Conservation (phyloP, 2,113 vertebrate genomes). For the Marmota monax region DNA sequence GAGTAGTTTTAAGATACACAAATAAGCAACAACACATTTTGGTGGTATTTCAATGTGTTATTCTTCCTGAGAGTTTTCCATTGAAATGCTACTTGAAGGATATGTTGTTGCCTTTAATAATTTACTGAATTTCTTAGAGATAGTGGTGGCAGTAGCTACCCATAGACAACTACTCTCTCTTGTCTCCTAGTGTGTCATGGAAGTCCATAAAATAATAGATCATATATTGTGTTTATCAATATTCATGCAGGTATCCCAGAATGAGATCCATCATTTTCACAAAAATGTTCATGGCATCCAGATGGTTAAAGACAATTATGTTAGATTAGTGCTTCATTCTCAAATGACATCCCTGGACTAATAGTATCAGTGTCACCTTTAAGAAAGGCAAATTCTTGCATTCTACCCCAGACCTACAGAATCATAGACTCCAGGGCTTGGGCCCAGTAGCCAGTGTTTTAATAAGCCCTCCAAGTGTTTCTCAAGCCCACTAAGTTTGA, state of each 20-base stretch:
- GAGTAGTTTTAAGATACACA: not conserved
- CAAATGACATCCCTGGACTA: not conserved
- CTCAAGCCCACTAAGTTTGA: slow-evolving; percentile 8
- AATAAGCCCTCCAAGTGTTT: slow-evolving; percentile 12
- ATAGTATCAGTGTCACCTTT: not conserved
- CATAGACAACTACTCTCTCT: not conserved
- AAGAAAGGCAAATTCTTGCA: slow-evolving; percentile 6
- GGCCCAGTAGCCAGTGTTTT: not conserved
- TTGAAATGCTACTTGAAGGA: not conserved
- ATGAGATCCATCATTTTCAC: not conserved
- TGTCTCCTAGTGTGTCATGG: not conserved
- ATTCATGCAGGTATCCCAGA: slow-evolving; percentile 1
- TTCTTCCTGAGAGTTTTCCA: not conserved
- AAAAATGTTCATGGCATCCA: not conserved
- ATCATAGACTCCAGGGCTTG: not conserved
- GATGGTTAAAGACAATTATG: not conserved
- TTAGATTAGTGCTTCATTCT: not conserved
- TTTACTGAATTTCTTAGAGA: not conserved
- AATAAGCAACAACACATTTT: not conserved
- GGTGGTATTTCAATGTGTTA: not conserved
- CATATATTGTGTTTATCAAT: slow-evolving; percentile 22
- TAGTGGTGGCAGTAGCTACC: not conserved
- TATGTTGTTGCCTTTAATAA: not conserved
- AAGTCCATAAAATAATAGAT: not conserved
- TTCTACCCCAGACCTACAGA: not conserved